Conservation (phyloP, 2,113 vertebrate species). For the Chionis minor region DNA sequence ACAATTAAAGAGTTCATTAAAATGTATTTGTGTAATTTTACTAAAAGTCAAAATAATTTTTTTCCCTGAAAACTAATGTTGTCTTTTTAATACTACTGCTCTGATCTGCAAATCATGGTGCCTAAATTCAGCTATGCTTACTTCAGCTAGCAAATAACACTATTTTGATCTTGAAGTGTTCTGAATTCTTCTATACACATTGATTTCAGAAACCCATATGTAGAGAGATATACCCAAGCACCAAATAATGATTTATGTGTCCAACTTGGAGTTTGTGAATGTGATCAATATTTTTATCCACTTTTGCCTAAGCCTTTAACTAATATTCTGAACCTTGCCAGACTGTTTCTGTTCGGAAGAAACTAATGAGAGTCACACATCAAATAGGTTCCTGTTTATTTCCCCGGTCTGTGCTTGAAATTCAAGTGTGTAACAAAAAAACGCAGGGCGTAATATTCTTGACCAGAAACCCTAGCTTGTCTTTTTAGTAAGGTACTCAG, state of each 20-base stretch:
- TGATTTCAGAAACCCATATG: neutral
- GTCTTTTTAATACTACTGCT: neutral
- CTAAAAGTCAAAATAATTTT: neutral
- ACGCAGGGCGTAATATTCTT: neutral
- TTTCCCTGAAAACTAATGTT: neutral
- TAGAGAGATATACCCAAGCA: neutral
- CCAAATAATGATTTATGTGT: neutral
- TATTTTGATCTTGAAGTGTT: neutral
- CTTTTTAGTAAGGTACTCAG: neutral
- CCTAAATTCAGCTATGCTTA: neutral
- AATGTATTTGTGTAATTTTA: neutral
- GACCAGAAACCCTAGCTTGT: neutral
- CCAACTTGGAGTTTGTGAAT: neutral
- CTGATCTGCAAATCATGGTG: fast-evolving
- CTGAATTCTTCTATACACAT: neutral
- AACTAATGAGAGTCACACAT: neutral
- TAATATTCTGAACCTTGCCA: neutral
- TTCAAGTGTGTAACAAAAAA: neutral
- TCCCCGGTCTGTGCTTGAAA: neutral
- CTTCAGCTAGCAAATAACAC: neutral
- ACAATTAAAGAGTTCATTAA: neutral
- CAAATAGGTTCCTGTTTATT: neutral
- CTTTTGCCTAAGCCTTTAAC: neutral
- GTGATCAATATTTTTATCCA: constrained; percentile 13
- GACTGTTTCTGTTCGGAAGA: neutral